Evolutionary conservation across 1,140 invertebrate genomes (phyloP), one percentile per base, ranked within the genome.

Genomic region (Heterodera schachtii): DNA sequence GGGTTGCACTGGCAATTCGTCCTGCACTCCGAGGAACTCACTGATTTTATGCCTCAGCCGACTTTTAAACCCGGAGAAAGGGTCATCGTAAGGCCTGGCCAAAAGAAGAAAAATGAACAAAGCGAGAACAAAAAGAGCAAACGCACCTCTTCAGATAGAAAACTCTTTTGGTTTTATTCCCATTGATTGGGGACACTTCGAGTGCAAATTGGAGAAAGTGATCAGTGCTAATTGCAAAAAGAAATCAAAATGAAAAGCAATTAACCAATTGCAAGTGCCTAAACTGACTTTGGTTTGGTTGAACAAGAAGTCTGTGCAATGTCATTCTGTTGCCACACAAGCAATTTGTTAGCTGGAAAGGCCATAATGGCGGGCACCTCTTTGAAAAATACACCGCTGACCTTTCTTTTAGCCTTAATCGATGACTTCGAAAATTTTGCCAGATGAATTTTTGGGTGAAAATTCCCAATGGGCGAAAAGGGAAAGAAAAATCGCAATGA

Each of bases 251-350:
- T 16, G 11, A 3, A 31, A 75, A 46, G 8, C 49, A 6, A 8
- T 52, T 52, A 8, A n/a, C n/a, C n/a, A n/a, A n/a, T n/a, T n/a
- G n/a, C n/a, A n/a, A n/a, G n/a, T n/a, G n/a, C 47, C 4, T 6
- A 6, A 9, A 49, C 47, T 64, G 13, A 64, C 57, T 64, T 64
- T 19, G 57, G 13, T 64, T 64, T 64, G 57, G 2, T 19, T 13
- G 57, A 13, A 64, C 19, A 64, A 64, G 57, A 64, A 64, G 57
- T 64, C 57, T 64, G 57, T n/a, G 64, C 47, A 16, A 9, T 70
- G 44, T 78, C 76, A n/a, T 49, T 21, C 9, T 78, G 49, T n/a
- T 67, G 76, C 76, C 76, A 78, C 16, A 78, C 64, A 78, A 78
- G 70, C 13, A 78, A 78, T 78, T 78, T 78, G 66, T 66, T n/a